Conservation (phyloP, 2,797 vertebrate species). For the Periparus ater region DNA sequence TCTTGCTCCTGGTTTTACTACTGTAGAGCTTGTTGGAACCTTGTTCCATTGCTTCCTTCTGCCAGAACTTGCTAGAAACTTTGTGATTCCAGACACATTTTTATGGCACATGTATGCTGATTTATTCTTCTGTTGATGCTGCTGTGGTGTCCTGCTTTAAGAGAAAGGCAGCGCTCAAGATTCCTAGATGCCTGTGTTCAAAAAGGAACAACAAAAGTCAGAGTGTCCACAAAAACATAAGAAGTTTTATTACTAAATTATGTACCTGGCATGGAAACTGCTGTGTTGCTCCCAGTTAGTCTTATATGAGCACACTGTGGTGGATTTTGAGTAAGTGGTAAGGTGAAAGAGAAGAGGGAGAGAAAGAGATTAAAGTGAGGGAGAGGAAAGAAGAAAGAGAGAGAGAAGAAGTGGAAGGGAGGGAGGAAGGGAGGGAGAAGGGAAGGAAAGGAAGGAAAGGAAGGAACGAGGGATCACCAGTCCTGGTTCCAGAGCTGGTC, state of each 20-base stretch:
- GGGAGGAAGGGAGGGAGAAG: fast-evolving
- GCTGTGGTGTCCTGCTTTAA: neutral
- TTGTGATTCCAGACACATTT: neutral
- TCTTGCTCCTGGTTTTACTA: neutral
- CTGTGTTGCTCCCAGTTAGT: neutral
- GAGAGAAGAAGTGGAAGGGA: fast-evolving
- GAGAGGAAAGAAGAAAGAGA: neutral
- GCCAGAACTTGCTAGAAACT: neutral
- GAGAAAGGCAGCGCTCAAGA: neutral
- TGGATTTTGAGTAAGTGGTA: neutral
- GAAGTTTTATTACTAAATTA: neutral
- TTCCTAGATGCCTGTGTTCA: neutral
- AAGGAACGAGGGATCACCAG: no score
- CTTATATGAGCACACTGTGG: neutral
- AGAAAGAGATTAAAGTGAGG: neutral
- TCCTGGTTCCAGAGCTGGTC: neutral
- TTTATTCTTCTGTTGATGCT: neutral
- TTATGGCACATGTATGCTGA: neutral
- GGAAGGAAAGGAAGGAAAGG: neutral
- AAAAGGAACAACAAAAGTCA: neutral
- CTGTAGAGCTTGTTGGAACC: neutral
- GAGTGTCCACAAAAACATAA: neutral
- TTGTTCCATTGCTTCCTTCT: neutral
- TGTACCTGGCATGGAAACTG: neutral
- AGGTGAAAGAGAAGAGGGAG: neutral